These are phyloP conservation scores for Caenorhabditis drosophilae DNA, from an alignment of 2,888 invertebrate genomes.

Conservation along the genomic window DNA sequence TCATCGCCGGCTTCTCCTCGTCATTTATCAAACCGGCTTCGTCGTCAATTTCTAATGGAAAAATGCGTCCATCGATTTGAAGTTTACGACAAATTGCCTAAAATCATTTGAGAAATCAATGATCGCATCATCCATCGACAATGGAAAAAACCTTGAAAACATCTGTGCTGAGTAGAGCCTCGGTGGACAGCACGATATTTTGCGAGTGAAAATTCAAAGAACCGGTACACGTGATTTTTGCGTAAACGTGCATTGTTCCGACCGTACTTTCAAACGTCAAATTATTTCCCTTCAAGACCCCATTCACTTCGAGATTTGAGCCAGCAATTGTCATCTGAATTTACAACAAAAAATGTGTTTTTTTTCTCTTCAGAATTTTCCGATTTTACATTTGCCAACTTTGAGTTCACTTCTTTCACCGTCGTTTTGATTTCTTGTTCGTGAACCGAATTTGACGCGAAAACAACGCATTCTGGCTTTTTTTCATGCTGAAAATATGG, in stretches of 20 bases:
- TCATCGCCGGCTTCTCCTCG: conserved; percentile 13
- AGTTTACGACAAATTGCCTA: conserved; percentile 41
- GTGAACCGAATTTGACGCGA: conserved; percentile 36
- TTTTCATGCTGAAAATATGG: conserved; percentile 40
- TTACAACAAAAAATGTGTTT: not conserved
- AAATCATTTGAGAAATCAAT: too few relatives aligned
- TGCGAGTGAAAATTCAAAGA: conserved; percentile 42
- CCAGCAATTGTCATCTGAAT: conserved; percentile 48
- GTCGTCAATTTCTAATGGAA: conserved; percentile 28
- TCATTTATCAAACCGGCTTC: too few relatives aligned
- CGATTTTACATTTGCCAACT: conserved; percentile 28
- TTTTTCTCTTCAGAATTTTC: not conserved
- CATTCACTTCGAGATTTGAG: conserved; percentile 51
- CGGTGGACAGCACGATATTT: conserved; percentile 50
- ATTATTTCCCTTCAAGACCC: conserved; percentile 42
- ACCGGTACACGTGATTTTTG: conserved; percentile 32
- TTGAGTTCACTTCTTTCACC: conserved; percentile 49
- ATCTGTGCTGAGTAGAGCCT: conserved; percentile 42
- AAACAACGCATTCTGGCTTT: conserved; percentile 50
- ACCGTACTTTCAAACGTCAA: conserved; percentile 50
- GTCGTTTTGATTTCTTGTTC: conserved; percentile 51
- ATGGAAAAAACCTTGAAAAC: conserved; percentile 27
- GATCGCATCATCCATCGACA: too few relatives aligned
- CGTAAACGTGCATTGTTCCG: conserved; percentile 54
- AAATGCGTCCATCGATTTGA: conserved; percentile 51